phyloP scores from a whole-genome alignment of 2,797 vertebrate genomes.

The Varecia variegata region DNA sequence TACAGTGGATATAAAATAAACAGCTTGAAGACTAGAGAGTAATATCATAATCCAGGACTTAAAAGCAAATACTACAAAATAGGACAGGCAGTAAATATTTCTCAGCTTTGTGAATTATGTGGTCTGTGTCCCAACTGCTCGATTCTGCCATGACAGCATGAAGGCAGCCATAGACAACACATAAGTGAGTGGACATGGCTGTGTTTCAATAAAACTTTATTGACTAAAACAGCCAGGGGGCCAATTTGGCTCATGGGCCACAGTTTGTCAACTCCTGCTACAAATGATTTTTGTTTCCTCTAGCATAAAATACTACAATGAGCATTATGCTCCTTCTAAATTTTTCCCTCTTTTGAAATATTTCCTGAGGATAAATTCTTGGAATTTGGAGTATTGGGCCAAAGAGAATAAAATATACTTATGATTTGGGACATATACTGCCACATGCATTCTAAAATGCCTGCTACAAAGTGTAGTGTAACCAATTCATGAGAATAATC shows the following conservation, averaged over 20 bases:
- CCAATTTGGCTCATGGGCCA: neutral
- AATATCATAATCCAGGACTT: neutral
- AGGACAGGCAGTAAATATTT: neutral
- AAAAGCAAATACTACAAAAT: neutral
- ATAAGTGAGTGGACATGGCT: neutral
- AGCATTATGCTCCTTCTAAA: neutral
- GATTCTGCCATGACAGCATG: fast-evolving
- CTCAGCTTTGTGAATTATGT: neutral
- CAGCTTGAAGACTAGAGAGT: neutral
- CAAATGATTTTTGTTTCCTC: neutral
- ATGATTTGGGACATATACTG: neutral
- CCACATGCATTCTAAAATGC: neutral
- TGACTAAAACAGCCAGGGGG: neutral
- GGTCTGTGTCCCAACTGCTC: neutral
- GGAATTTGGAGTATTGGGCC: neutral
- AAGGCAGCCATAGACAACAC: neutral
- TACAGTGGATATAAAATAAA: neutral
- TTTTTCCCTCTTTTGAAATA: neutral
- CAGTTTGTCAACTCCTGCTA: neutral
- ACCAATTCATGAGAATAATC: neutral
- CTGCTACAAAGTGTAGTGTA: too few species aligned
- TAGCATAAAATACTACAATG: neutral
- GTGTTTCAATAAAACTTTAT: neutral
- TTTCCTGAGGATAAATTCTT: neutral
- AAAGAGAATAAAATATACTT: neutral